Percentiles rank a stretch among this genome's conserved stretches.
Conservation (phyloP, 2,888 invertebrate species). For the Nemoura dubitans region DNA sequence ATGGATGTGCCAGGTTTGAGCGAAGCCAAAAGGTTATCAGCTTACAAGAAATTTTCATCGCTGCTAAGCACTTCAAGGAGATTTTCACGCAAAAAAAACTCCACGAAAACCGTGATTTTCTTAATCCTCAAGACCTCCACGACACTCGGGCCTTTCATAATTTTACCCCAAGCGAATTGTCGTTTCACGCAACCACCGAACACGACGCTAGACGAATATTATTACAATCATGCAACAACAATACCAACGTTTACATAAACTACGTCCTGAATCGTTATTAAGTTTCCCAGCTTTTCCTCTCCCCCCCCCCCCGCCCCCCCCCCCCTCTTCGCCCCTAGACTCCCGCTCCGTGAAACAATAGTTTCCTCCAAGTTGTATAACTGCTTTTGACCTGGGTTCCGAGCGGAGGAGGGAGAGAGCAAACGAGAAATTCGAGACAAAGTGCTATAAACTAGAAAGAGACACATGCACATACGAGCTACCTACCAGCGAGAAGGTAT, state of each 20-base stretch:
- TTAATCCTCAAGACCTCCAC: background rate
- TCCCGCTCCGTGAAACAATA: background rate
- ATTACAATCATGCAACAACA: conserved; percentile 12
- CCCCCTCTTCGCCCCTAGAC: background rate
- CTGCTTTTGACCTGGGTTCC: conserved; percentile 12
- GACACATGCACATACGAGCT: background rate
- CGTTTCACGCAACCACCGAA: background rate
- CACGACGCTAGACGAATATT: background rate
- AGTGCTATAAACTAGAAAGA: background rate
- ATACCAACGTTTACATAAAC: conserved; percentile 12
- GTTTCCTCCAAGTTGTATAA: background rate
- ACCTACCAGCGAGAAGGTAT: background rate
- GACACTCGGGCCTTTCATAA: background rate
- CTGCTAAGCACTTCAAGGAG: background rate
- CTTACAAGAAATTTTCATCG: background rate
- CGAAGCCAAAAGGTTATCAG: background rate
- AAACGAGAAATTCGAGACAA: conserved; percentile 1
- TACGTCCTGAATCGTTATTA: conserved; percentile 12
- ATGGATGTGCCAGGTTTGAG: background rate
- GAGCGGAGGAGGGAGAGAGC: background rate
- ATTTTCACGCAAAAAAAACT: background rate
- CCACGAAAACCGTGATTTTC: background rate
- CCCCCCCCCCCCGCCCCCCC: background rate
- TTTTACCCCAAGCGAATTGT: background rate
- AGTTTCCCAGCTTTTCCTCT: background rate